Percentiles rank a stretch among this genome's conserved stretches.
Conservation (phyloP, 2,888 invertebrate genomes). For the Craniophora ligustri region DNA sequence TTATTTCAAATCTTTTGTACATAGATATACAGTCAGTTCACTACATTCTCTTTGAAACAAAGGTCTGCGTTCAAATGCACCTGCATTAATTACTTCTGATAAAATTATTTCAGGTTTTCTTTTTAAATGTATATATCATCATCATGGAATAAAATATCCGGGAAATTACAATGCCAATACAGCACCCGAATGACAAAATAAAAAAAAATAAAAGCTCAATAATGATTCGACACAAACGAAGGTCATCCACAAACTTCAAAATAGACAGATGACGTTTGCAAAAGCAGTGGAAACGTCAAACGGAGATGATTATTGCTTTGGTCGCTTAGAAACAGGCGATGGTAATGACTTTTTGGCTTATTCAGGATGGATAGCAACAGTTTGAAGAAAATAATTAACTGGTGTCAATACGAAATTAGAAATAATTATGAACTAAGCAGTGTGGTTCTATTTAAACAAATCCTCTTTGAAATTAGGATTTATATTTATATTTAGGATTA, state of each 20-base stretch:
- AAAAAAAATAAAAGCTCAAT: constrained; percentile 14
- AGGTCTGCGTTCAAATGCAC: not conserved
- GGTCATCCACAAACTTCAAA: constrained; percentile 41
- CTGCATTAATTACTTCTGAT: not conserved
- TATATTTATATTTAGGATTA: too few relatives aligned
- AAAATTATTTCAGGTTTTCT: not conserved
- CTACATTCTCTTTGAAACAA: constrained; percentile 6
- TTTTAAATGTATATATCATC: not conserved
- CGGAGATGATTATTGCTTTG: constrained; percentile 8
- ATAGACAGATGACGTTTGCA: constrained; percentile 43
- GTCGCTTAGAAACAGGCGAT: constrained; percentile 10
- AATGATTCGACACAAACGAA: constrained; percentile 35
- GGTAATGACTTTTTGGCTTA: not conserved
- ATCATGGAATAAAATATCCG: constrained; percentile 20
- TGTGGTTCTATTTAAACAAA: constrained; percentile 4
- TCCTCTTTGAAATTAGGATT: constrained; percentile 19
- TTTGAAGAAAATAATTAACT: too few relatives aligned
- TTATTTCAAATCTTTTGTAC: constrained; percentile 11
- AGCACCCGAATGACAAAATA: constrained; percentile 13
- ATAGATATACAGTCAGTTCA: not conserved
- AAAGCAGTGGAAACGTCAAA: constrained; percentile 28
- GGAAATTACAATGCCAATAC: constrained; percentile 18
- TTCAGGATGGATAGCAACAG: not conserved
- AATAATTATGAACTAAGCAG: constrained; percentile 12
- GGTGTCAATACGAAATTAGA: too few relatives aligned